Percentiles rank a stretch among this genome's conserved stretches.
Evolutionary conservation across 2,888 invertebrate genomes (phyloP).

Genomic region (Orthonevra nobilis): DNA sequence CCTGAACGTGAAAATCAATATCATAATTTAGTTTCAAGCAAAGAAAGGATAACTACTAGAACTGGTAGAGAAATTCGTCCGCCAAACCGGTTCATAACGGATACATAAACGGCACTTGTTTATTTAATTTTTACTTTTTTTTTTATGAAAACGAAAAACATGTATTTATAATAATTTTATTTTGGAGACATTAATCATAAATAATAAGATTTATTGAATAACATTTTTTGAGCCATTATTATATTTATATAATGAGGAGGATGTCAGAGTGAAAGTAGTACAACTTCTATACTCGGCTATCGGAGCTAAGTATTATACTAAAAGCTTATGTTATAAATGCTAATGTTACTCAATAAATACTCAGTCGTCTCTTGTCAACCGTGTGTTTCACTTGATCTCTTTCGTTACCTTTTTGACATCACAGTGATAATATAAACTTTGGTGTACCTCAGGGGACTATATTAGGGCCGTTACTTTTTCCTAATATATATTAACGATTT

Average conservation of each 20-base stretch:
- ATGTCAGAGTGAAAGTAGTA: background rate
- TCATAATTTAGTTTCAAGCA: background rate
- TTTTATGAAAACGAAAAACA: too few relatives aligned
- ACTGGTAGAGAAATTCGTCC: background rate
- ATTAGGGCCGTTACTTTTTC: too few relatives aligned
- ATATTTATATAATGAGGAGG: too few relatives aligned
- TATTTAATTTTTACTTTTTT: background rate
- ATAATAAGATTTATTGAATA: too few relatives aligned
- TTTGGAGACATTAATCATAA: too few relatives aligned
- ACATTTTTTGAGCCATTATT: too few relatives aligned
- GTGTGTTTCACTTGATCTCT: background rate
- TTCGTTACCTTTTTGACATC: too few relatives aligned
- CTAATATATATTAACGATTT: too few relatives aligned
- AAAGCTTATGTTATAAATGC: background rate
- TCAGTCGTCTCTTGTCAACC: background rate
- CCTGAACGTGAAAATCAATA: background rate
- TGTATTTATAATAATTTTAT: too few relatives aligned
- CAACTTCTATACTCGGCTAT: too few relatives aligned
- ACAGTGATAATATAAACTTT: too few relatives aligned
- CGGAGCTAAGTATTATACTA: background rate
- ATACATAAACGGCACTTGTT: background rate
- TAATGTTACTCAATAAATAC: background rate
- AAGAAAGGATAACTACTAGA: background rate
- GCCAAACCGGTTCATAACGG: background rate
- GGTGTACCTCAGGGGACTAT: too few relatives aligned